Percentiles rank a stretch among this genome's conserved stretches.
These are phyloP conservation scores for Drosophila santomea DNA, from an alignment of 1,140 invertebrate species.

Conservation along the genomic window DNA sequence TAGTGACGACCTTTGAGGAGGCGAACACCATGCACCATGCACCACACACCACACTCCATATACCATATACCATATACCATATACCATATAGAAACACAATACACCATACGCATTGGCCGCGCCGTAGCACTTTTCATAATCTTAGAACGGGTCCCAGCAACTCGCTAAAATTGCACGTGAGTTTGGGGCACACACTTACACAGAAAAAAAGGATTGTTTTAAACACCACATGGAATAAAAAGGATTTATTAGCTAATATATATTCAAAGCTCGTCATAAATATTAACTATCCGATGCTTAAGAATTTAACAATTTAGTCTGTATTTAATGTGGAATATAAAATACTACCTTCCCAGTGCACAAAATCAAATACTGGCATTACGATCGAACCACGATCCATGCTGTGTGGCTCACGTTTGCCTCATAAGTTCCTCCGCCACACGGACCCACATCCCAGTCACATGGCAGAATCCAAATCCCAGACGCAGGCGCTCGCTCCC, in stretches of 20 bases:
- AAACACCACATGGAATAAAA: no score
- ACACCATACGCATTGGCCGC: conserved; percentile 34
- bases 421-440: conserved; percentile 35
- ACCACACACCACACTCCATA: conserved; percentile 2
- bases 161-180: conserved; percentile 39
- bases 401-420: conserved; percentile 50
- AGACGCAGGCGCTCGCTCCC: conserved; percentile 43
- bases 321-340: no score
- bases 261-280: no score
- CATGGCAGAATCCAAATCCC: conserved; percentile 17
- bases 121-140: conserved; percentile 74
- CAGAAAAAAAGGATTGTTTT: neutral
- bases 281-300: no score
- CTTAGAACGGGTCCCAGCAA: conserved; percentile 53
- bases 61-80: conserved; percentile 26
- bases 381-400: conserved; percentile 54
- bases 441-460: conserved; percentile 8
- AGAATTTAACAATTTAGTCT: no score
- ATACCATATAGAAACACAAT: conserved; percentile 18
- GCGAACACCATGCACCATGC: conserved; percentile 41
- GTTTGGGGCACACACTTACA: conserved; percentile 20
- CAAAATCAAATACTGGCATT: conserved; percentile 47
- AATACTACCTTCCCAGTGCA: neutral
- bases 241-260: no score
- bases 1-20: conserved; percentile 68